Conservation (phyloP, 2,888 invertebrate genomes). For the Folsomia manolachei region DNA sequence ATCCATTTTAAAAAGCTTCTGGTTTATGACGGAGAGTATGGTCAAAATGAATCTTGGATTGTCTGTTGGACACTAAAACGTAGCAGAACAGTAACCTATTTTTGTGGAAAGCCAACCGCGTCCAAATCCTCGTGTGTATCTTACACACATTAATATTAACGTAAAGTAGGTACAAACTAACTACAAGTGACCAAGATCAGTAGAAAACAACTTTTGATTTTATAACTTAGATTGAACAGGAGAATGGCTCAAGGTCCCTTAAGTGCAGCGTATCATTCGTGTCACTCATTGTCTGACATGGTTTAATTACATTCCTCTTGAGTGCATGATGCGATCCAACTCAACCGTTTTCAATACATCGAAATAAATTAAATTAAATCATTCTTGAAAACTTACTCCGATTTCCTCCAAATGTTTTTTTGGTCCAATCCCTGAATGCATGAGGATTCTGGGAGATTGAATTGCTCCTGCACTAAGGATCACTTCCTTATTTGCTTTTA, state of each 20-base stretch:
- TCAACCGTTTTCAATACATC: no score
- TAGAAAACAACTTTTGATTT: neutral
- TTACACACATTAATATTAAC: no score
- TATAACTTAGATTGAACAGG: neutral
- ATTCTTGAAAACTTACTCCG: constrained; percentile 27
- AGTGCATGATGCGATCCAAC: no score
- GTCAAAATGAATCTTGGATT: no score
- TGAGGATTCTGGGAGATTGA: constrained; percentile 37
- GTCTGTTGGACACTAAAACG: no score
- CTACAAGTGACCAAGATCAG: neutral
- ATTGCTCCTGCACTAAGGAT: constrained; percentile 39
- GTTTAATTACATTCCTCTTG: neutral
- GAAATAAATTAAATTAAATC: neutral
- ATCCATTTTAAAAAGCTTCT: no score
- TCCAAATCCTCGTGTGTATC: no score
- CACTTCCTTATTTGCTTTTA: constrained; percentile 39
- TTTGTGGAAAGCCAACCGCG: no score
- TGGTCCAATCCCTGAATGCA: constrained; percentile 40
- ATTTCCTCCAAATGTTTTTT: constrained; percentile 37
- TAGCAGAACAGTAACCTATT: no score
- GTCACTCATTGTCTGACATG: neutral
- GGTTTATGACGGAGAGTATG: no score
- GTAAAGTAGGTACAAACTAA: no score
- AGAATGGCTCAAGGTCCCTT: neutral
- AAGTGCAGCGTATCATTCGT: neutral